Evolutionary conservation across 2,113 vertebrate genomes (phyloP).

Genomic region (Chunga burmeisteri): DNA sequence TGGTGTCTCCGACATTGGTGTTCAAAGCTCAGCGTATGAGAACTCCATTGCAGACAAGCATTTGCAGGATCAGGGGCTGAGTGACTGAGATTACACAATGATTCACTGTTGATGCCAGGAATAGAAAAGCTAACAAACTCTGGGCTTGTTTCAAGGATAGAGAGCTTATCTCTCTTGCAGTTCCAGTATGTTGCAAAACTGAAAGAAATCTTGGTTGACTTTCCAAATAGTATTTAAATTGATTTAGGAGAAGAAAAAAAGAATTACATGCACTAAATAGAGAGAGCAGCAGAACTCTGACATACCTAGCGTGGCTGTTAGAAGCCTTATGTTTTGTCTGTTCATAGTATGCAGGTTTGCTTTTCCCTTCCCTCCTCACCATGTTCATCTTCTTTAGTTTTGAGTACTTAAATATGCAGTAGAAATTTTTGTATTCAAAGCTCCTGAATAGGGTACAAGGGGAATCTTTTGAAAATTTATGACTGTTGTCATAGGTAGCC

Average conservation of each 20-base stretch:
- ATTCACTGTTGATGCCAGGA: slow-evolving; percentile 3
- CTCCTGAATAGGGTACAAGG: background rate
- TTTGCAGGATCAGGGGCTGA: slow-evolving; percentile 9
- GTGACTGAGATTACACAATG: slow-evolving; percentile 7
- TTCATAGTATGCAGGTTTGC: background rate
- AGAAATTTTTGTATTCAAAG: background rate
- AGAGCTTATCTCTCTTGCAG: background rate
- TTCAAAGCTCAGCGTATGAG: background rate
- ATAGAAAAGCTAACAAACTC: slow-evolving; percentile 37
- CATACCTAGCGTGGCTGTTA: background rate
- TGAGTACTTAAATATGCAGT: background rate
- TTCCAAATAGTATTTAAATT: background rate
- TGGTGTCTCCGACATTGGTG: background rate
- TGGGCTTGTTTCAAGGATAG: slow-evolving; percentile 37
- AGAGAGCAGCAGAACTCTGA: background rate
- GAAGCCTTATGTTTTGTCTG: background rate
- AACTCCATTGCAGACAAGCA: background rate
- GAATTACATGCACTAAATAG: accelerated
- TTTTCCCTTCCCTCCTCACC: background rate
- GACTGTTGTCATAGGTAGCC: background rate
- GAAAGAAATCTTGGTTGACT: background rate
- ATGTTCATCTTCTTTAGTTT: background rate
- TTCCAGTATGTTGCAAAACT: background rate
- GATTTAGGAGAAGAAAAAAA: background rate
- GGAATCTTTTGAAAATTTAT: background rate